Percentiles rank a stretch among this genome's conserved stretches.
Evolutionary conservation across 2,113 vertebrate species (phyloP).

Genomic region (Pelusios castaneus): DNA sequence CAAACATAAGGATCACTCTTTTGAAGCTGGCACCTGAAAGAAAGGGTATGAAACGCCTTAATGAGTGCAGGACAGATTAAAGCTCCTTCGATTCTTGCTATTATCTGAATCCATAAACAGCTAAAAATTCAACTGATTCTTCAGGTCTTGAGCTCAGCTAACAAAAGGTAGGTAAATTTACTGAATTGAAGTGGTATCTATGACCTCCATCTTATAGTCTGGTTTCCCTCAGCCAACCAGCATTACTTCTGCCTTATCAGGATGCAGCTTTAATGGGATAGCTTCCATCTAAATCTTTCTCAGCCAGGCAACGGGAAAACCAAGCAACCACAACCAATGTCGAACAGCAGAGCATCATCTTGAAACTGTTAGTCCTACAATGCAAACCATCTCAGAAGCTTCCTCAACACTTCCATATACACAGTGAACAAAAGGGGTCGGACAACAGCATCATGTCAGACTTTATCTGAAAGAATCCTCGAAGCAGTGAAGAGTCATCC

Average conservation of each 20-base stretch:
- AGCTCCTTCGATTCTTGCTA: neutral
- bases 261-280: neutral
- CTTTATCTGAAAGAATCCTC: neutral
- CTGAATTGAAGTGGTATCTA: neutral
- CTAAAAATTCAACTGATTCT: neutral
- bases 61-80: neutral
- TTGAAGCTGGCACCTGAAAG: neutral
- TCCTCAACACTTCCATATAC: neutral
- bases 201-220: neutral
- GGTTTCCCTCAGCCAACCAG: neutral
- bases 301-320: neutral
- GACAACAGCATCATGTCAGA: neutral
- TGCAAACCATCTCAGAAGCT: neutral
- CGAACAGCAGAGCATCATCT: neutral
- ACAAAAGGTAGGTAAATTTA: neutral
- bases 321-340: accelerated
- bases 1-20: neutral
- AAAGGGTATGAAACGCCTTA: neutral
- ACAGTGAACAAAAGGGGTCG: neutral
- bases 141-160: neutral
- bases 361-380: neutral
- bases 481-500: neutral
- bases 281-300: neutral
- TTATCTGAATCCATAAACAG: neutral
- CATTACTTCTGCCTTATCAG: neutral